Conservation (phyloP, 2,888 invertebrate genomes). For the Diarsia dahlii region DNA sequence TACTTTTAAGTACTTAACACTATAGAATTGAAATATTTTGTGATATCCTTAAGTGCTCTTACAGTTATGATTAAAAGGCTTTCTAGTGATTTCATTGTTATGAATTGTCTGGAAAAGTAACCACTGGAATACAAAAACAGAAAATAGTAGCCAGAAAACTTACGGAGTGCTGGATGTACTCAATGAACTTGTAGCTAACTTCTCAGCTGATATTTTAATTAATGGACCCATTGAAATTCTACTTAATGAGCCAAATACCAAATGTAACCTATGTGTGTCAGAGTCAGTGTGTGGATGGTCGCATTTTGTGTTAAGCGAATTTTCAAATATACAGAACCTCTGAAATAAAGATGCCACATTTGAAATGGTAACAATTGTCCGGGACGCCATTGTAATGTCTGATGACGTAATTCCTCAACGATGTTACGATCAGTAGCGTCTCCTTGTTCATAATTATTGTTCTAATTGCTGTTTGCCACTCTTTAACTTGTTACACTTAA, state of each 20-base stretch:
- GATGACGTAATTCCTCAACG: constrained; percentile 55
- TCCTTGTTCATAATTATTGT: constrained; percentile 61
- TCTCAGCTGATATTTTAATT: neutral
- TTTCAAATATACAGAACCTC: constrained; percentile 44
- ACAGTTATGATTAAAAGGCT: constrained; percentile 7
- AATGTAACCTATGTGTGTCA: neutral
- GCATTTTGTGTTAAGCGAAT: neutral
- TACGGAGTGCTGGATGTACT: neutral
- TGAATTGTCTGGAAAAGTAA: neutral
- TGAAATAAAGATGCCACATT: constrained; percentile 12
- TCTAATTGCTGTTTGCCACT: constrained; percentile 59
- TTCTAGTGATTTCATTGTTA: constrained; percentile 16
- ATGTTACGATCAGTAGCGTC: constrained; percentile 51
- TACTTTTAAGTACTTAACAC: neutral
- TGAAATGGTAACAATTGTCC: constrained; percentile 54
- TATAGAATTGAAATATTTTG: neutral
- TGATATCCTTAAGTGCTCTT: constrained; percentile 3
- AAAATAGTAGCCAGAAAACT: neutral
- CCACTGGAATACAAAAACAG: neutral
- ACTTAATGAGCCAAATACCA: neutral
- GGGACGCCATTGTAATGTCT: constrained; percentile 45
- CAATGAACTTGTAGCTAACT: neutral
- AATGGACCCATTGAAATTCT: neutral
- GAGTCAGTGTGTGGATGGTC: neutral
- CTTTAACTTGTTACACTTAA: constrained; percentile 63